Evolutionary conservation across 2,113 vertebrate species (phyloP), one percentile per base, ranked within the genome.

Genomic region (Amblyornis subalaris): DNA sequence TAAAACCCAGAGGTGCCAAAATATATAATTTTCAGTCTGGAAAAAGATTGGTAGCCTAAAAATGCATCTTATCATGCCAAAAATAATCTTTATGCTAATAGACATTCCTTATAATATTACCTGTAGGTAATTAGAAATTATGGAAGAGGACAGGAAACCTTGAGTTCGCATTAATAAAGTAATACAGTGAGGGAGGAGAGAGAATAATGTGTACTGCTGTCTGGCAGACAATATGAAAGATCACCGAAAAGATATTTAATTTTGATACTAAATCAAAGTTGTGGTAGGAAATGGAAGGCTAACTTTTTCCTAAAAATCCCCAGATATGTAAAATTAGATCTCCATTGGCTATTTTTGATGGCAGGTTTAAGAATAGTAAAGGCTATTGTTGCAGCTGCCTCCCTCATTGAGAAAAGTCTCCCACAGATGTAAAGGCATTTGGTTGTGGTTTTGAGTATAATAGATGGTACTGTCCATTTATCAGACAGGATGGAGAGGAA

Each of bases 41-140:
- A 55, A 51, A 71, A 92, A 64, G 66, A 96, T 14, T 89, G 70
- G 72, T 90, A 67, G 38, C 85, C 45, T 83, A 77, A 85, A 92
- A 93, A 90, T 83, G 7, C 74, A 14, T 80, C 53, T 65, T 87
- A 65, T 10, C 31, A 73, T 90, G 71, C 38, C 42, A 90, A 95
- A 95, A 93, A 93, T 72, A 83, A 94, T 95, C 33, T 94, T 94
- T 95, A 95, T 95, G 91, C 74, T 96, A 95, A 96, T 95, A 29
- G 66, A 60, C 31, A 22, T 92, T 69, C 24, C 53, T 93, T 87
- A 67, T 81, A 85, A 73, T 94, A 69, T 61, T 94, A 55, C 74
- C 76, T 94, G 36, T 85, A 90, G 44, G 40, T 96, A 90, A 96
- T 96, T 94, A 90, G 76, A 92, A 96, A 69, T 80, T 89, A 55